Percentiles rank a stretch among this genome's conserved stretches.
Conservation (phyloP, 2,888 invertebrate genomes). For the Drosophila flavopinicola region DNA sequence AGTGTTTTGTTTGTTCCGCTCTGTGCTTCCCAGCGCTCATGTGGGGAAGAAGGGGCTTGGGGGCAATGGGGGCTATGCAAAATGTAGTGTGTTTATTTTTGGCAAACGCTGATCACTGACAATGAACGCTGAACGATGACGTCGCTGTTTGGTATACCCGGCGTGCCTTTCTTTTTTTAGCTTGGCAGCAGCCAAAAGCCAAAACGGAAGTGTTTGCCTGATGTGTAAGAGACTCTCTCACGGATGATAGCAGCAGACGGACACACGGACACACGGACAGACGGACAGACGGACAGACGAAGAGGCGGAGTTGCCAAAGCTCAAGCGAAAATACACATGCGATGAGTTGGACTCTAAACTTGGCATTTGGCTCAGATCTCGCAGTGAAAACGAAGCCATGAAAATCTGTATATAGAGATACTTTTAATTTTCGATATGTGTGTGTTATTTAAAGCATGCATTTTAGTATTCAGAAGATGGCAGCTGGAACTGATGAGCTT, state of each 20-base stretch:
- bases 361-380: constrained; percentile 27
- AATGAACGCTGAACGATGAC: constrained; percentile 11
- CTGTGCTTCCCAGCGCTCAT: not conserved
- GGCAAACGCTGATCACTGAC: constrained; percentile 38
- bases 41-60: not conserved
- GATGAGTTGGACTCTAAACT: constrained; percentile 48
- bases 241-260: not conserved
- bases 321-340: constrained; percentile 52
- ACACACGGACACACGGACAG: not conserved
- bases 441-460: too few species aligned
- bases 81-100: constrained; percentile 50
- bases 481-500: not conserved
- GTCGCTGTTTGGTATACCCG: constrained; percentile 18
- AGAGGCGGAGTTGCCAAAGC: constrained; percentile 3
- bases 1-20: constrained; percentile 43
- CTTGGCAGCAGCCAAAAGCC: constrained; percentile 23
- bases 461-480: too few species aligned
- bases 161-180: constrained; percentile 30
- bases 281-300: not conserved
- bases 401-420: not conserved
- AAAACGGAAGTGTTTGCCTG: constrained; percentile 75
- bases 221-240: constrained; percentile 68
- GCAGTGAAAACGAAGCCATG: constrained; percentile 10
- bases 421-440: too few species aligned
- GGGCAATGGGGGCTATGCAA: too few species aligned